These are phyloP conservation scores for Atethmia centrago DNA, from an alignment of 2,888 invertebrate species.

Conservation along the genomic window DNA sequence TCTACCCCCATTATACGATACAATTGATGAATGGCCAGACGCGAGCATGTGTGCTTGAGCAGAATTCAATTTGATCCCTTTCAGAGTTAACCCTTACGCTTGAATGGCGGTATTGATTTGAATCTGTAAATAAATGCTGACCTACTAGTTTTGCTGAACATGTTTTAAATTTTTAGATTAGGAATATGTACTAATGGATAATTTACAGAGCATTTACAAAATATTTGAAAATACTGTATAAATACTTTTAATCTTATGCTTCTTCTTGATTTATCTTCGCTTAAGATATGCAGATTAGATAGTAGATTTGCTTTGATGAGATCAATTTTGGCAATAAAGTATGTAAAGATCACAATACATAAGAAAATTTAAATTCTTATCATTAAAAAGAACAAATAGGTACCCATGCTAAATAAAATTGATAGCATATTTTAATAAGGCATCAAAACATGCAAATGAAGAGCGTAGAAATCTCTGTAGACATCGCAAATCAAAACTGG, in stretches of 20 bases:
- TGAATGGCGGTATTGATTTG: conserved; percentile 85
- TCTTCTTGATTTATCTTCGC: conserved; percentile 40
- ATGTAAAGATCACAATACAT: background rate
- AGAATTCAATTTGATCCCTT: conserved; percentile 88
- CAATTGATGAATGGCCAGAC: conserved; percentile 87
- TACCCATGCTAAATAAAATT: conserved; percentile 17
- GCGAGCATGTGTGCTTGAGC: conserved; percentile 85
- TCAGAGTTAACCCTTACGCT: conserved; percentile 84
- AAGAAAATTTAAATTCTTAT: conserved; percentile 20
- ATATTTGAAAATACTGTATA: background rate
- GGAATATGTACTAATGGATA: background rate
- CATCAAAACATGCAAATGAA: conserved; percentile 85
- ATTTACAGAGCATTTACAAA: background rate
- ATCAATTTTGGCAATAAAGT: conserved; percentile 17
- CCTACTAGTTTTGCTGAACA: conserved; percentile 28
- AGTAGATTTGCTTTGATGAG: conserved; percentile 38
- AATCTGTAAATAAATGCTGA: conserved; percentile 82
- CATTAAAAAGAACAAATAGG: conserved; percentile 30
- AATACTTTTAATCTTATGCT: conserved; percentile 13
- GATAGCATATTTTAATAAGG: conserved; percentile 76
- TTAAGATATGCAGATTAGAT: conserved; percentile 54
- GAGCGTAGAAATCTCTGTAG: conserved; percentile 82
- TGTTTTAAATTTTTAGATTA: background rate
- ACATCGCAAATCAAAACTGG: conserved; percentile 86
- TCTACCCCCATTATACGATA: conserved; percentile 84